Evolutionary conservation across 2,797 vertebrate species (phyloP).

Genomic region (Falco rusticolus): DNA sequence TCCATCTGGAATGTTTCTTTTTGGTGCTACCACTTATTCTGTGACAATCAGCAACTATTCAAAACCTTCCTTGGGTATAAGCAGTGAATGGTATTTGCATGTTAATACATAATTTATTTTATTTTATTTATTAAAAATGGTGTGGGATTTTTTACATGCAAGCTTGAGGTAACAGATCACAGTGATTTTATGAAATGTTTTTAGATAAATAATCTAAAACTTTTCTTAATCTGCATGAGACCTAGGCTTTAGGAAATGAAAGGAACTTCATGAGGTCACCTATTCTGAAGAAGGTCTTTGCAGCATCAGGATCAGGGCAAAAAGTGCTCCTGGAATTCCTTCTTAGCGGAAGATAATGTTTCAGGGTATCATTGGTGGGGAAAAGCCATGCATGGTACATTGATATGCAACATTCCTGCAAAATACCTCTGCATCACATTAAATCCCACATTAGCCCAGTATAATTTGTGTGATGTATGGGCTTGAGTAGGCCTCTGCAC

Average conservation of each 20-base stretch:
- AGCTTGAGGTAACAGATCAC: neutral
- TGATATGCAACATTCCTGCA: neutral
- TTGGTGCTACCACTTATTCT: neutral
- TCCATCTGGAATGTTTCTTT: neutral
- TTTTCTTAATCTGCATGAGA: neutral
- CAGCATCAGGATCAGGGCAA: neutral
- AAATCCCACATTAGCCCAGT: neutral
- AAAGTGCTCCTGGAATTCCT: neutral
- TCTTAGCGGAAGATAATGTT: neutral
- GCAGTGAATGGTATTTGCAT: neutral
- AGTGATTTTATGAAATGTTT: neutral
- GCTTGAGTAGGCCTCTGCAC: neutral
- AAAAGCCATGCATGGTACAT: neutral
- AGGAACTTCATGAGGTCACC: neutral
- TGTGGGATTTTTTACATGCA: neutral
- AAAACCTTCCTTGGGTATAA: neutral
- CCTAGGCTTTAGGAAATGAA: neutral
- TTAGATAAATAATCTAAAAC: neutral
- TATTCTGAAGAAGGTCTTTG: neutral
- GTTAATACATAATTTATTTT: neutral
- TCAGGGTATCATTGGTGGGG: neutral
- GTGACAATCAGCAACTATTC: neutral
- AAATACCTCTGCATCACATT: neutral
- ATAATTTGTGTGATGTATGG: neutral
- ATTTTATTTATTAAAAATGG: neutral